Evolutionary conservation across 2,113 vertebrate species (phyloP).

Genomic region (Notothenia rossii): DNA sequence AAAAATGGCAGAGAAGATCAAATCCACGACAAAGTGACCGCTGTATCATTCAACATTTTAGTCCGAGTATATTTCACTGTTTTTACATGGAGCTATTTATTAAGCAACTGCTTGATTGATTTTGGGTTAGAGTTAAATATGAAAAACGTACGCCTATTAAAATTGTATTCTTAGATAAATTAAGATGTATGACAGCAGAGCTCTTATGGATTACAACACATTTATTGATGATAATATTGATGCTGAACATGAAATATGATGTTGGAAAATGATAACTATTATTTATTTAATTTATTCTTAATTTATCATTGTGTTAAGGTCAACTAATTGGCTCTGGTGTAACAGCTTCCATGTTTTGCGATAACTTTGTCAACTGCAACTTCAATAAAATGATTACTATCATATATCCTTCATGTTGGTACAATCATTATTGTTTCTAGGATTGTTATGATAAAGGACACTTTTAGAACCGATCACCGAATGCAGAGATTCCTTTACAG

Average conservation of each 20-base stretch:
- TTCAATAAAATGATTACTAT: slow-evolving; percentile 5
- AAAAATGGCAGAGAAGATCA: fast-evolving
- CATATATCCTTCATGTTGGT: neutral
- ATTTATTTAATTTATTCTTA: slow-evolving; percentile 65
- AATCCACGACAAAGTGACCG: too few species aligned
- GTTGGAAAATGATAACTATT: slow-evolving; percentile 15
- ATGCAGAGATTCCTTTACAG: neutral
- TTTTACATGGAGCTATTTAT: neutral
- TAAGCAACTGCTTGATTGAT: neutral
- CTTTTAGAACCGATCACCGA: neutral
- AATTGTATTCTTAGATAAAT: neutral
- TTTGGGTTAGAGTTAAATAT: too few species aligned
- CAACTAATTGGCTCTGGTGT: neutral
- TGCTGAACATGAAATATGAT: slow-evolving; percentile 4
- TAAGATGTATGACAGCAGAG: slow-evolving; percentile 1
- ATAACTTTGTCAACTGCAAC: neutral
- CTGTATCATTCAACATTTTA: neutral
- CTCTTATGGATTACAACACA: neutral
- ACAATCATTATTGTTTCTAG: neutral
- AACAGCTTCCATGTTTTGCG: neutral
- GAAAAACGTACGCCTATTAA: too few species aligned
- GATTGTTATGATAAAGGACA: neutral
- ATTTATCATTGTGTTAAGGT: slow-evolving; percentile 40
- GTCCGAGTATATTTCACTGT: neutral
- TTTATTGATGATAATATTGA: slow-evolving; percentile 4